Conservation (phyloP, 2,888 invertebrate species). For the Lepidocyrtoides sp. region DNA sequence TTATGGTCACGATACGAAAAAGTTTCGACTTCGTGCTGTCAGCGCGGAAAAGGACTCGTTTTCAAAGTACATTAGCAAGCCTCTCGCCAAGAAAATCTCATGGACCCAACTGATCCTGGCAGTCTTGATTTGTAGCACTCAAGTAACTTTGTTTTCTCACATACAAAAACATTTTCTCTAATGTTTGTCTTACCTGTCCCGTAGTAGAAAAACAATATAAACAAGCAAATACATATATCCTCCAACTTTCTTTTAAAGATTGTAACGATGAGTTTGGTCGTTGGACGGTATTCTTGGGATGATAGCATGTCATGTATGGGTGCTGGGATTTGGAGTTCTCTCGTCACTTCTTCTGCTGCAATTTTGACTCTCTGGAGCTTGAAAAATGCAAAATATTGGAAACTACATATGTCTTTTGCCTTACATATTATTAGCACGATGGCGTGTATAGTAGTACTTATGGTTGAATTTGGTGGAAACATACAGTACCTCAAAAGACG, state of each 20-base stretch:
- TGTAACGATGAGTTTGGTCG: slow-evolving; percentile 60
- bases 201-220: no score
- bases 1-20: slow-evolving; percentile 74
- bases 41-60: slow-evolving; percentile 75
- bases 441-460: slow-evolving; percentile 40
- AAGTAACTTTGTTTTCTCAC: slow-evolving; percentile 69
- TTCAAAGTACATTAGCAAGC: slow-evolving; percentile 64
- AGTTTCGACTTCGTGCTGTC: slow-evolving; percentile 78
- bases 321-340: slow-evolving; percentile 71
- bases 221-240: no score
- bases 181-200: no score
- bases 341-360: slow-evolving; percentile 67
- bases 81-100: slow-evolving; percentile 61
- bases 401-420: slow-evolving; percentile 80
- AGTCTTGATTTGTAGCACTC: slow-evolving; percentile 50
- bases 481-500: slow-evolving; percentile 11
- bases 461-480: slow-evolving; percentile 33
- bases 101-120: slow-evolving; percentile 70
- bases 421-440: slow-evolving; percentile 73
- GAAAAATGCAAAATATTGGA: slow-evolving; percentile 69
- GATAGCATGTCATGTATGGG: background rate
- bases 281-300: slow-evolving; percentile 35
- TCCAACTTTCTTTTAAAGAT: slow-evolving; percentile 22
- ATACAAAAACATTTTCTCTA: no score
- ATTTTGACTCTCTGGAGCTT: slow-evolving; percentile 70